phyloP scores from a whole-genome alignment of 2,113 vertebrate genomes.

The Orthonyx spaldingii region DNA sequence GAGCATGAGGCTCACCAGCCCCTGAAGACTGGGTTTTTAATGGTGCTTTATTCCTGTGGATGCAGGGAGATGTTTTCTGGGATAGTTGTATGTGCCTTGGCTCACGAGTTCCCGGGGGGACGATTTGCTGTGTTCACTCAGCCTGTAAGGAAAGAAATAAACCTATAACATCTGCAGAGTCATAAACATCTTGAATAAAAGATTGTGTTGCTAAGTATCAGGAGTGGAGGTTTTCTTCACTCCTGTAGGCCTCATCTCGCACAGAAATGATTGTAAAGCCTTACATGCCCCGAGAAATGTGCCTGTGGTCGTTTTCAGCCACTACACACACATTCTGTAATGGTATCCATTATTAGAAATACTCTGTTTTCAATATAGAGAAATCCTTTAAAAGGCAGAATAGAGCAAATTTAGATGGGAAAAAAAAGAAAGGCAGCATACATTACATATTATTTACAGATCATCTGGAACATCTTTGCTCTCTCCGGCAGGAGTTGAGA shows the following conservation, averaged over 20 bases:
- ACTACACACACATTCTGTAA: neutral
- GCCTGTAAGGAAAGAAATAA: neutral
- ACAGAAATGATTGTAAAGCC: neutral
- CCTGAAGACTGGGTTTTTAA: neutral
- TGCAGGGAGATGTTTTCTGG: neutral
- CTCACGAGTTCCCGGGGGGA: accelerated
- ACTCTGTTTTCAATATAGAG: neutral
- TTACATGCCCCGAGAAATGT: neutral
- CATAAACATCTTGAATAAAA: neutral
- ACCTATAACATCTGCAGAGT: neutral
- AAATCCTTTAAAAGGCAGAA: neutral
- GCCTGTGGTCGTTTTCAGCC: neutral
- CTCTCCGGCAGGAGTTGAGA: neutral
- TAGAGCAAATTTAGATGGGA: neutral
- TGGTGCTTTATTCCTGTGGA: neutral
- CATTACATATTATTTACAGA: neutral
- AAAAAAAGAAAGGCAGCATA: neutral
- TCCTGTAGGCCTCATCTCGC: neutral
- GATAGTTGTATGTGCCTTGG: neutral
- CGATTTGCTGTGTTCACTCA: neutral
- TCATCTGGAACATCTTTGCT: conserved; percentile 27
- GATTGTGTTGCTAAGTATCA: neutral
- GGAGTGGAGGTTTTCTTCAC: neutral
- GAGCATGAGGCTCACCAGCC: neutral
- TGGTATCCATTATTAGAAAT: neutral